Evolutionary conservation across 2,797 vertebrate species (phyloP), one percentile per base, ranked within the genome.

Genomic region (Thunnus albacares): DNA sequence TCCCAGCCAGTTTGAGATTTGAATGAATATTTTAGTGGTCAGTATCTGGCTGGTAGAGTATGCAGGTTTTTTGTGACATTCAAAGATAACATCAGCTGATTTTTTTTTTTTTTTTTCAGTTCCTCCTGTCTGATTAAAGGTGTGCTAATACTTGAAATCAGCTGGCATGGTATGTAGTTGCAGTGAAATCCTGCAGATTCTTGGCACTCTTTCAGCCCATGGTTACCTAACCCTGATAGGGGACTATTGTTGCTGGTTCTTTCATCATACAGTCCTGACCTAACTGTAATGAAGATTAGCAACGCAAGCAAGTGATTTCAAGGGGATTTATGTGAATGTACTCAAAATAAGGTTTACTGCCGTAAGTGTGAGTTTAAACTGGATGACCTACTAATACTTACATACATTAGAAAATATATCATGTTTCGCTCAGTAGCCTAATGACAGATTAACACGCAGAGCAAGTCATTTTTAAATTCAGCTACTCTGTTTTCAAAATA

Each of bases 201-300:
- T 69, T 84, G 47, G 63, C 26, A 47, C 67, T 57, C 35, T 2
- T 49, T 71, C 66, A 75, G 22, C 62, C 30, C 38, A 3, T 24
- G 7, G 66, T 88, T 89, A 77, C 76, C 75, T 65, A 90, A 91
- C 67, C 3, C 10, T 71, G 59, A 85, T 45, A 70, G 69, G 69
- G 67, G 47, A 0, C 75, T 51, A 64, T 81, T 87, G 84, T 90
- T 86, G 20, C 65, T 26, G 53, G 14, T 35, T 38, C 69, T 88
- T 90, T 85, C 81, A 72, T 89, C 78, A 84, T 47, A 30, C 30
- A 35, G 43, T 38, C 43, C 38, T 75, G 56, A 69, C 63, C 67
- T 66, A 71, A 81, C 56, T 70, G 51, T 67, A 45, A 66, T 53
- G 61, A 79, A 72, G 57, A 43, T 75, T 59, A 53, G 62, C 52